A percentile compares a stretch with the other conserved stretches of the same genome.
phyloP scores from a whole-genome alignment of 2,888 invertebrate genomes.

The Frankliniella intonsa region DNA sequence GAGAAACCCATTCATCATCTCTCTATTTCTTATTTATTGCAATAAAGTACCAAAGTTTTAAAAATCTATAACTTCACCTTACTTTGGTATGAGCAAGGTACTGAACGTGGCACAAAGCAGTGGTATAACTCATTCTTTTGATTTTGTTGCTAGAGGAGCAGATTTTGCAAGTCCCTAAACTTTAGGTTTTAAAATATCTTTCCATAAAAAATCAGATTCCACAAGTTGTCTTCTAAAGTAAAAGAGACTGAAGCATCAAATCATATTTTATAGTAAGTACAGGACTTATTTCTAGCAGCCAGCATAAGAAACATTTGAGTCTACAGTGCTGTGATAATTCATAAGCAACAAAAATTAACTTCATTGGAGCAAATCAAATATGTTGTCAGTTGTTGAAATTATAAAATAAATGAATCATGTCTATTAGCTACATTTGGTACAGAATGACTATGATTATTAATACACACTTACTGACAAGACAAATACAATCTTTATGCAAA shows the following conservation, averaged over 20 bases:
- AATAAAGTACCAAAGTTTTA: too few relatives aligned
- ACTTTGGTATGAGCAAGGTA: not conserved
- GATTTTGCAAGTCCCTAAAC: too few relatives aligned
- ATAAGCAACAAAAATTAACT: not conserved
- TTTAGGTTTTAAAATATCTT: not conserved
- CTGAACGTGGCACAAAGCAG: not conserved
- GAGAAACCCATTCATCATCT: too few relatives aligned
- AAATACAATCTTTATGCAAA: not conserved
- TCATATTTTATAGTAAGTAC: not conserved
- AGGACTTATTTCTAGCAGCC: not conserved
- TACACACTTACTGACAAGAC: constrained; percentile 12
- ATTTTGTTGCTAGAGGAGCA: not conserved
- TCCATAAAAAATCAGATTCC: not conserved
- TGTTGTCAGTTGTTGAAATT: not conserved
- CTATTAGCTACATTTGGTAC: constrained; percentile 25
- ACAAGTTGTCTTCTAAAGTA: too few relatives aligned
- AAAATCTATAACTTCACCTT: not conserved
- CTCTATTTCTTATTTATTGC: too few relatives aligned
- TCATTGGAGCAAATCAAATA: not conserved
- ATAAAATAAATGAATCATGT: not conserved
- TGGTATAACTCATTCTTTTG: not conserved
- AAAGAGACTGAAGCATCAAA: not conserved
- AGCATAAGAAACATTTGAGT: not conserved
- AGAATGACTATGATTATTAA: constrained; percentile 12
- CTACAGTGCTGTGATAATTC: not conserved